phyloP scores from a whole-genome alignment of 2,113 vertebrate genomes.

The Probosciger aterrimus region DNA sequence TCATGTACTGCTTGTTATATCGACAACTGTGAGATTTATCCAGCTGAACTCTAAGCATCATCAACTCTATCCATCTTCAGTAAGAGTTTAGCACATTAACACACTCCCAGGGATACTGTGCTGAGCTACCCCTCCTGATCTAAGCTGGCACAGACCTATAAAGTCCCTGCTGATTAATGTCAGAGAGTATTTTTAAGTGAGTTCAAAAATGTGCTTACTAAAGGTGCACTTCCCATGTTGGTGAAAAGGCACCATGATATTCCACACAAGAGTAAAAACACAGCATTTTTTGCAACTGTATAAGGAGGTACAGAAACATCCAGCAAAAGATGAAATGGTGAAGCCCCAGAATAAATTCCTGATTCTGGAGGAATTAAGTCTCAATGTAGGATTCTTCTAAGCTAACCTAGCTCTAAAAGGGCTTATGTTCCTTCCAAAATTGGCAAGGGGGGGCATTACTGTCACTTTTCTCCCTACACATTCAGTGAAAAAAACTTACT shows the following conservation, averaged over 20 bases:
- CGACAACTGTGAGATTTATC: not conserved
- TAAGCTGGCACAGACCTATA: too few species aligned
- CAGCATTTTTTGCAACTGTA: not conserved
- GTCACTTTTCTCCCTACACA: not conserved
- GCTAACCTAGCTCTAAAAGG: not conserved
- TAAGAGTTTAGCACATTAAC: not conserved
- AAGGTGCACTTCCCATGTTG: not conserved
- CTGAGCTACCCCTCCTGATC: not conserved
- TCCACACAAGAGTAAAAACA: not conserved
- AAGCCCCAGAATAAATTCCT: not conserved
- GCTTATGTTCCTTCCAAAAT: not conserved
- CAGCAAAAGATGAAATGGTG: not conserved
- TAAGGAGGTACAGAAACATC: not conserved
- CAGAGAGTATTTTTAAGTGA: not conserved
- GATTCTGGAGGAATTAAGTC: not conserved
- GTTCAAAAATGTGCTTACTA: too few species aligned
- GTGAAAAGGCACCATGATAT: not conserved
- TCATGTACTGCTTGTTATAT: rapidly evolving
- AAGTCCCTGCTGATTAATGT: not conserved
- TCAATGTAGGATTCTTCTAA: not conserved
- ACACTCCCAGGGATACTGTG: not conserved
- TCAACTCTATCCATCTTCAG: not conserved
- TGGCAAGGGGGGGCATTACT: not conserved
- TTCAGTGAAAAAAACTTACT: not conserved
- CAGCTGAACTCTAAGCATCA: not conserved